Conservation (phyloP, 2,113 vertebrate species). For the Chrysemys picta region DNA sequence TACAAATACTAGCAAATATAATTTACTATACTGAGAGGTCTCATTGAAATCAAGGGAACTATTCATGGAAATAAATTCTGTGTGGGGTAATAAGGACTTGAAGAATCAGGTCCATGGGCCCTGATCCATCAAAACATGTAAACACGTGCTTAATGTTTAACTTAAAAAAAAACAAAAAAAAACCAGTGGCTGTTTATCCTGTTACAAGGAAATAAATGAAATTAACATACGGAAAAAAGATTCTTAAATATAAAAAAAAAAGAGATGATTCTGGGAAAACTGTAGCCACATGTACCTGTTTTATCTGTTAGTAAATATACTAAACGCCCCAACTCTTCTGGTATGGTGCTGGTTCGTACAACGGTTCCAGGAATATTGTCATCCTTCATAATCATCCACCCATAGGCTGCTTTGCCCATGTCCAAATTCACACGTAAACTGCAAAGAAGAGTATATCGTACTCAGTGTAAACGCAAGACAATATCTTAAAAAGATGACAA, state of each 20-base stretch:
- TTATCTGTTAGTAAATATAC: conserved; percentile 97
- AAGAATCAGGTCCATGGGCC: not conserved
- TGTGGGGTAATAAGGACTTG: not conserved
- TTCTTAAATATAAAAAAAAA: not conserved
- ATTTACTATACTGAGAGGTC: not conserved
- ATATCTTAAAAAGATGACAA: not conserved
- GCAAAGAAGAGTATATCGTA: conserved; percentile 48
- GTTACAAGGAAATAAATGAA: not conserved
- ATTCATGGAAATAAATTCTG: not conserved
- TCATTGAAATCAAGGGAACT: not conserved
- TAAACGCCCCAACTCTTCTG: conserved; percentile 94
- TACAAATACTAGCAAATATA: not conserved
- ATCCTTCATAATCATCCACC: conserved; percentile 99
- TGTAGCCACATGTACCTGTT: conserved; percentile 84
- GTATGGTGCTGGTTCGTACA: conserved; percentile 98
- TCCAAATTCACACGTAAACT: conserved; percentile 98
- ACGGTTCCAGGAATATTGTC: conserved; percentile 96
- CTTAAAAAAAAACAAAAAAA: not conserved
- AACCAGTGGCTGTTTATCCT: not conserved
- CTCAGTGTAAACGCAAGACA: conserved; percentile 43
- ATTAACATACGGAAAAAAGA: not conserved
- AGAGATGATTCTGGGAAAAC: conserved; percentile 7
- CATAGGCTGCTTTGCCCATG: conserved; percentile 97
- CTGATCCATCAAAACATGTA: not conserved
- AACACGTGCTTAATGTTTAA: not conserved